A percentile compares a stretch with the other conserved stretches of the same genome.
Evolutionary conservation across 1,140 invertebrate species (phyloP).

Genomic region (Ctenoplectra terminalis): DNA sequence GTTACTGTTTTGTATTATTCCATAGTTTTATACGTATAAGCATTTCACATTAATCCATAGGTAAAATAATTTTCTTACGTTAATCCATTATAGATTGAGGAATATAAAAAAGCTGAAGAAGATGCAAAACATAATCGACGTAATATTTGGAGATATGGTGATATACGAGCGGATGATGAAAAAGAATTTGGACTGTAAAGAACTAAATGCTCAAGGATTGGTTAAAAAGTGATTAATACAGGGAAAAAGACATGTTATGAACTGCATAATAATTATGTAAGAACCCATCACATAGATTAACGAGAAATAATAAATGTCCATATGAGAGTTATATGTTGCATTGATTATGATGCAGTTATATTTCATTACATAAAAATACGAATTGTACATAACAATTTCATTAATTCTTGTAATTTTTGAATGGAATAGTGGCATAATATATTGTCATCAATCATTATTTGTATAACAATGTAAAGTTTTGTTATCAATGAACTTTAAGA

Average conservation of each 20-base stretch:
- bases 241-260: slow-evolving; percentile 55
- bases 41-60: not conserved
- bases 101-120: slow-evolving; percentile 93
- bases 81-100: slow-evolving; percentile 85
- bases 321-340: slow-evolving; percentile 59
- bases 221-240: slow-evolving; percentile 64
- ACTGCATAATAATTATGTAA: slow-evolving; percentile 67
- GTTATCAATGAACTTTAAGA: slow-evolving; percentile 31
- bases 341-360: slow-evolving; percentile 60
- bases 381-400: slow-evolving; percentile 70
- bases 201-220: slow-evolving; percentile 64
- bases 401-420: slow-evolving; percentile 64
- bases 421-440: slow-evolving; percentile 44
- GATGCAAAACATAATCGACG: slow-evolving; percentile 92
- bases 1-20: slow-evolving; percentile 47
- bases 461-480: slow-evolving; percentile 42
- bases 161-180: slow-evolving; percentile 96
- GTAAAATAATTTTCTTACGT: slow-evolving; percentile 20
- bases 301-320: slow-evolving; percentile 52
- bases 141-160: slow-evolving; percentile 97
- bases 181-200: slow-evolving; percentile 89
- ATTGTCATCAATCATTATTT: slow-evolving; percentile 58
- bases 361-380: slow-evolving; percentile 60
- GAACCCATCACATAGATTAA: slow-evolving; percentile 48
- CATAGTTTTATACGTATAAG: slow-evolving; percentile 9